Percentiles rank a stretch among this genome's conserved stretches.
These are phyloP conservation scores for Chrysocyon brachyurus DNA, from an alignment of 2,797 vertebrate genomes.

Conservation along the genomic window DNA sequence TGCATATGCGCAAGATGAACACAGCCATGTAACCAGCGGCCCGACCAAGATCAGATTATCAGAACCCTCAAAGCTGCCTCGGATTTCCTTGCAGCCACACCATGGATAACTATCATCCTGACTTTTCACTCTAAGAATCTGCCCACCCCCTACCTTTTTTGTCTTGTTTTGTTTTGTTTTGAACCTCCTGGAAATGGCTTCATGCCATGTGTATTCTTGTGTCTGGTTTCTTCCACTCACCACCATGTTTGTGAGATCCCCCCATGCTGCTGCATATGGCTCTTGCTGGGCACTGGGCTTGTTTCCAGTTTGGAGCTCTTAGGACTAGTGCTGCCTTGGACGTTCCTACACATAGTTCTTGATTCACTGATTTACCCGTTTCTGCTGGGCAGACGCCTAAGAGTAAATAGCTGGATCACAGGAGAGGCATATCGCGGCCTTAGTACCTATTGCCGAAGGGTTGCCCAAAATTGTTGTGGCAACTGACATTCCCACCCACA, in stretches of 20 bases:
- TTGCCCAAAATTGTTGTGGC: not conserved
- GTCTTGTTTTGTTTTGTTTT: not conserved
- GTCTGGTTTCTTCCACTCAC: not conserved
- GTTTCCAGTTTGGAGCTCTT: not conserved
- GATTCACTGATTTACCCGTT: not conserved
- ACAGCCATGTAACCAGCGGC: not conserved
- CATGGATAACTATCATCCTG: not conserved
- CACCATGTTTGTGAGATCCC: fast-evolving
- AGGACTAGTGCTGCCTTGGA: fast-evolving
- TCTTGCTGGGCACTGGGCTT: not conserved
- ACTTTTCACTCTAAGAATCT: not conserved
- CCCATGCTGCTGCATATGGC: fast-evolving
- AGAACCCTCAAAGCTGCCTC: not conserved
- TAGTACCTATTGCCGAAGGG: not conserved
- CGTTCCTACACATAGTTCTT: not conserved
- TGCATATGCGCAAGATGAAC: not conserved
- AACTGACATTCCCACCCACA: not conserved
- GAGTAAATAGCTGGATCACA: too few species aligned
- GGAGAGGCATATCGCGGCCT: not conserved
- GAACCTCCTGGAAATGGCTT: not conserved
- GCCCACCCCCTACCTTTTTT: not conserved
- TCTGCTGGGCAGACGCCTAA: not conserved
- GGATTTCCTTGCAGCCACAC: too few species aligned
- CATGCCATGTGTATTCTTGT: fast-evolving
- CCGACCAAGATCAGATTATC: not conserved